A percentile compares a stretch with the other conserved stretches of the same genome.
Conservation (phyloP, 2,888 invertebrate genomes). For the Osmoderma eremita region DNA sequence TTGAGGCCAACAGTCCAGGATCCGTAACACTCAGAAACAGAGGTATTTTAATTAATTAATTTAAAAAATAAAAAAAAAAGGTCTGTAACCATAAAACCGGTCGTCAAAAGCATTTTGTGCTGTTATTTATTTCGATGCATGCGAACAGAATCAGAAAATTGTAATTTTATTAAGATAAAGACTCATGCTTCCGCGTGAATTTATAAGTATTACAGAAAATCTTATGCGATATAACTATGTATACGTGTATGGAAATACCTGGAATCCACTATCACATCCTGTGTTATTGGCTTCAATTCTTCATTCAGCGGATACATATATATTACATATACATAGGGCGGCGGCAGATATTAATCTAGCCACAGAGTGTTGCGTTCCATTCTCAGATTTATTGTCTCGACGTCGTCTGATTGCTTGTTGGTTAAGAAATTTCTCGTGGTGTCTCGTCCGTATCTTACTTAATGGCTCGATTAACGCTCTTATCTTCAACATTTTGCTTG, state of each 20-base stretch:
- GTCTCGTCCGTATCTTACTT: slow-evolving; percentile 6
- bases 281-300: slow-evolving; percentile 7
- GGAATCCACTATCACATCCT: slow-evolving; percentile 7
- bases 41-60: slow-evolving; percentile 53
- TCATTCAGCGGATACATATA: slow-evolving; percentile 2
- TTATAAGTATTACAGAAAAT: slow-evolving; percentile 3
- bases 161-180: neutral
- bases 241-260: neutral
- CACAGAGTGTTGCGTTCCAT: slow-evolving; percentile 5
- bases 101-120: too few species aligned
- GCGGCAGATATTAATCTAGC: slow-evolving; percentile 10
- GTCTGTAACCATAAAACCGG: too few species aligned
- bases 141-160: too few species aligned
- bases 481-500: slow-evolving; percentile 1
- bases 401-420: slow-evolving; percentile 4
- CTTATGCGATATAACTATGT: neutral
- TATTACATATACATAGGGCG: slow-evolving; percentile 1
- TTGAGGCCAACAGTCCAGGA: slow-evolving; percentile 61
- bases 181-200: slow-evolving; percentile 3
- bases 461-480: slow-evolving; percentile 16
- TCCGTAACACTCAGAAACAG: slow-evolving; percentile 56
- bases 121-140: too few species aligned
- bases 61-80: too few species aligned
- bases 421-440: slow-evolving; percentile 11
- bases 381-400: slow-evolving; percentile 13